Percentiles rank a stretch among this genome's conserved stretches.
These are phyloP conservation scores for Halictus quadricinctus DNA, from an alignment of 2,888 invertebrate species.

Conservation along the genomic window DNA sequence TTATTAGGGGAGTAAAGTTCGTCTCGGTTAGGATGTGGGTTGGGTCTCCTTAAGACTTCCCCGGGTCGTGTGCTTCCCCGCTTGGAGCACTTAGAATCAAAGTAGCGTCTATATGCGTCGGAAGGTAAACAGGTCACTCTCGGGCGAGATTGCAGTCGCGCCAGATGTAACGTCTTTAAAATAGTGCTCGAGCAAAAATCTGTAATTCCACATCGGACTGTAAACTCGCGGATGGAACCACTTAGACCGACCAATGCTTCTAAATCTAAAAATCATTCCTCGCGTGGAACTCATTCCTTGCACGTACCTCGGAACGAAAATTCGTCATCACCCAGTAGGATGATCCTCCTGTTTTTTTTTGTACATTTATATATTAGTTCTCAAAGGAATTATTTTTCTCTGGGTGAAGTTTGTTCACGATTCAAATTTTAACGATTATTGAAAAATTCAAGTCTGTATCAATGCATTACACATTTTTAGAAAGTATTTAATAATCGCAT, in stretches of 20 bases:
- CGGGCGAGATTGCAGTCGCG: slow-evolving; percentile 12
- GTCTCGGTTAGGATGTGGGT: slow-evolving; percentile 8
- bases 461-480: too few species aligned
- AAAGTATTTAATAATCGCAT: not conserved
- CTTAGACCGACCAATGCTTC: not conserved
- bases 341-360: not conserved
- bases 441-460: too few species aligned
- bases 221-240: slow-evolving; percentile 35
- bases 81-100: slow-evolving; percentile 3
- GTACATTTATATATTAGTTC: not conserved
- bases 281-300: not conserved
- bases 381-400: not conserved
- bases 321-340: not conserved
- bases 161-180: slow-evolving; percentile 13
- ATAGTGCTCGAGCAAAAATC: slow-evolving; percentile 10
- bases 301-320: not conserved
- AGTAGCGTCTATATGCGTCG: slow-evolving; percentile 10
- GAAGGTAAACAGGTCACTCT: slow-evolving; percentile 17
- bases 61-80: not conserved
- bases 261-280: not conserved
- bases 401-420: not conserved
- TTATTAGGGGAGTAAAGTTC: slow-evolving; percentile 65
- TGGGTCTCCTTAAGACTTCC: slow-evolving; percentile 10
- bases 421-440: not conserved
- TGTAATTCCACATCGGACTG: slow-evolving; percentile 12